phyloP scores from a whole-genome alignment of 2,888 invertebrate species.

The Scelioninae gen. 1 region DNA sequence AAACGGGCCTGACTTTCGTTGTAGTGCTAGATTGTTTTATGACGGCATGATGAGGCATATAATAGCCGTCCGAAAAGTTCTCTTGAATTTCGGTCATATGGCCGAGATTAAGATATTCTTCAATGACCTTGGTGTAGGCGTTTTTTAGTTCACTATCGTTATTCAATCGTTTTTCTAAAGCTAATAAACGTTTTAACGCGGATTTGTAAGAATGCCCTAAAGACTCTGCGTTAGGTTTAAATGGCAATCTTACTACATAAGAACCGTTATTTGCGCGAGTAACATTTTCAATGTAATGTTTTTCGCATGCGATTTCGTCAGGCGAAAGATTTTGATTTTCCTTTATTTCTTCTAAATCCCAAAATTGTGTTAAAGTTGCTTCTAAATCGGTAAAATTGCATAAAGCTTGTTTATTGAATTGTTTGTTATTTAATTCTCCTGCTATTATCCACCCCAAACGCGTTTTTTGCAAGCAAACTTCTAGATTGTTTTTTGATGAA shows the following conservation, averaged over 20 bases:
- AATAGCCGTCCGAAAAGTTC: slow-evolving; percentile 3
- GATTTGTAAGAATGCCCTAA: neutral
- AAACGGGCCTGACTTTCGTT: slow-evolving; percentile 20
- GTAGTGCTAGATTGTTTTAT: slow-evolving; percentile 27
- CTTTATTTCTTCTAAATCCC: slow-evolving; percentile 4
- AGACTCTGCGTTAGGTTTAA: neutral
- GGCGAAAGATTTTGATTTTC: neutral
- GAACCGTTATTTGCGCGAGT: neutral
- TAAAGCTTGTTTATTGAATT: too few relatives aligned
- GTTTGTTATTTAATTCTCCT: neutral
- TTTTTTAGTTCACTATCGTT: slow-evolving; percentile 6
- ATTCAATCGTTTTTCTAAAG: slow-evolving; percentile 17
- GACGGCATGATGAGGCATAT: slow-evolving; percentile 39
- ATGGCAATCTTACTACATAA: slow-evolving; percentile 1
- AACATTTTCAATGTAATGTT: slow-evolving; percentile 2
- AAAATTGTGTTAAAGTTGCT: neutral
- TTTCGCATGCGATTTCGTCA: slow-evolving; percentile 6
- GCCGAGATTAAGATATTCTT: slow-evolving; percentile 24
- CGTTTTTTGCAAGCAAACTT: slow-evolving; percentile 8
- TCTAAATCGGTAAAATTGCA: too few relatives aligned
- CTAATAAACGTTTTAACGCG: slow-evolving; percentile 15
- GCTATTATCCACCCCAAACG: slow-evolving; percentile 6
- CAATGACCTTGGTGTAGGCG: slow-evolving; percentile 3
- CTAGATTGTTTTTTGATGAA: neutral
- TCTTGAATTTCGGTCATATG: slow-evolving; percentile 15